Evolutionary conservation across 2,888 invertebrate species (phyloP).

Genomic region (Apamea crenata): DNA sequence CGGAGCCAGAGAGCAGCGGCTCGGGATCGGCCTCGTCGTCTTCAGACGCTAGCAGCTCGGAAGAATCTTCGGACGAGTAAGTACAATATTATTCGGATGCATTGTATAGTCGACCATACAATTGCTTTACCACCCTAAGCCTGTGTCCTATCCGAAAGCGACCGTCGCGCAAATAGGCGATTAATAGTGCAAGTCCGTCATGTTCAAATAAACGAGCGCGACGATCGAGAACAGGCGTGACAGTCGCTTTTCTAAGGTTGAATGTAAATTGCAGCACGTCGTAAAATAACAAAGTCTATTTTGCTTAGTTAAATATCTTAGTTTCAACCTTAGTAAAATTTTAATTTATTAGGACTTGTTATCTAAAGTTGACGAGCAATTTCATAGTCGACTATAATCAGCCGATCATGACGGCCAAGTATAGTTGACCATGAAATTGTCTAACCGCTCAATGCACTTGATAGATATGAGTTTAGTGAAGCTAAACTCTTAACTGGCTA

Average conservation of each 20-base stretch:
- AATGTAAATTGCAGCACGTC: background rate
- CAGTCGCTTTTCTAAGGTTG: background rate
- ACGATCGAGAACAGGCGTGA: too few species aligned
- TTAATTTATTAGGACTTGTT: background rate
- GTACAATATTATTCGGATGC: conserved; percentile 42
- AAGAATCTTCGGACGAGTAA: conserved; percentile 87
- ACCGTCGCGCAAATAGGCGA: too few species aligned
- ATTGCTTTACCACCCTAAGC: background rate
- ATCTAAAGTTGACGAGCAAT: background rate
- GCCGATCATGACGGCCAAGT: background rate
- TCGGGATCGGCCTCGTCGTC: conserved; percentile 78
- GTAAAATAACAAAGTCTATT: background rate
- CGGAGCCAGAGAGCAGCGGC: conserved; percentile 87
- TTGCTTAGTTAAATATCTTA: background rate
- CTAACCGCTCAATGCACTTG: background rate
- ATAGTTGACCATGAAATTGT: background rate
- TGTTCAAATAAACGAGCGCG: too few species aligned
- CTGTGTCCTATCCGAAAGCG: too few species aligned
- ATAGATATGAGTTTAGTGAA: background rate
- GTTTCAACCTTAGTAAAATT: background rate
- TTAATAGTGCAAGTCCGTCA: too few species aligned
- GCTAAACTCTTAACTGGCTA: background rate
- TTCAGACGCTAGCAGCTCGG: conserved; percentile 77
- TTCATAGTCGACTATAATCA: background rate
- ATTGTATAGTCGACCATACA: background rate